Evolutionary conservation across 2,797 vertebrate genomes (phyloP).

Genomic region (Danio choprae): DNA sequence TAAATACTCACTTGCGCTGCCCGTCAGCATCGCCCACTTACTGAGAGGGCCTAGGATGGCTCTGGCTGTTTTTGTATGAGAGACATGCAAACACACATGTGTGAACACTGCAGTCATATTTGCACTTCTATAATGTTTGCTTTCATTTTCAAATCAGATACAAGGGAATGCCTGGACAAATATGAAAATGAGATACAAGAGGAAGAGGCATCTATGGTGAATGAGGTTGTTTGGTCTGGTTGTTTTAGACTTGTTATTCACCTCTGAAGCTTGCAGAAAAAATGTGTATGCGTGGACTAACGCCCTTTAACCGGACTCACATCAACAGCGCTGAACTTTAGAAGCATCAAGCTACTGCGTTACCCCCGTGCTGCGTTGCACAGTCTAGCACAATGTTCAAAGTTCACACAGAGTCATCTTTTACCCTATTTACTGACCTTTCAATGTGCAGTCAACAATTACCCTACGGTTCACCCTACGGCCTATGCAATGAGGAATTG

Average conservation of each 20-base stretch:
- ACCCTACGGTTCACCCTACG: not conserved
- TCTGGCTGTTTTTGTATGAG: not conserved
- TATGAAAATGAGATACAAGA: slow-evolving; percentile 25
- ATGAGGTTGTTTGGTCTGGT: slow-evolving; percentile 6
- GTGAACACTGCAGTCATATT: slow-evolving; percentile 1
- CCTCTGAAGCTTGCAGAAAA: not conserved
- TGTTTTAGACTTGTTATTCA: not conserved
- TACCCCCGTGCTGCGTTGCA: not conserved
- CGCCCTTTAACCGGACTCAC: not conserved
- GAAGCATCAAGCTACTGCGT: not conserved
- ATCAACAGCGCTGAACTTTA: slow-evolving; percentile 1
- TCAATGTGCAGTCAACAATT: not conserved
- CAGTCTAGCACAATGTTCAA: not conserved
- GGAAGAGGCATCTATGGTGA: slow-evolving; percentile 13
- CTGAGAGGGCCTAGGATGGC: slow-evolving; percentile 30
- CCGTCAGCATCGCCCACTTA: slow-evolving; percentile 28
- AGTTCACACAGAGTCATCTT: not conserved
- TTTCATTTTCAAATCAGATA: slow-evolving; percentile 36
- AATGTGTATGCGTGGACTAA: not conserved
- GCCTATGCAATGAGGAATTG: not conserved
- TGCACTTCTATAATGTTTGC: slow-evolving; percentile 25
- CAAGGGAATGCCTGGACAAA: slow-evolving; percentile 1
- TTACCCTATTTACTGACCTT: slow-evolving; percentile 9
- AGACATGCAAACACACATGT: slow-evolving; percentile 21
- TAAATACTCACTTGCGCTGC: slow-evolving; percentile 36